These are phyloP conservation scores for Carassius auratus DNA, from an alignment of 2,113 vertebrate genomes.

Conservation along the genomic window DNA sequence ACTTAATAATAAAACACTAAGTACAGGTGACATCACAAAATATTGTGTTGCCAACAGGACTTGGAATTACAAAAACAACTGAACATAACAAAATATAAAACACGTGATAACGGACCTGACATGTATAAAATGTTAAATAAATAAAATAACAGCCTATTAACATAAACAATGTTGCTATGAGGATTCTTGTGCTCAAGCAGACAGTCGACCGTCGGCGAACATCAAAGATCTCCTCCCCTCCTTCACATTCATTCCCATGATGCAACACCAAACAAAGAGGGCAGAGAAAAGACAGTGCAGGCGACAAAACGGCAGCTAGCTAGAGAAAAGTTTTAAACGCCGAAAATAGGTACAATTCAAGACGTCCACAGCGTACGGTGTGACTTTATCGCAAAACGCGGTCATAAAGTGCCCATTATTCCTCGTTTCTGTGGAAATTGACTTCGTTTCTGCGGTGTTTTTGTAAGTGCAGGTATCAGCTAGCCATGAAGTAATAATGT, in stretches of 20 bases:
- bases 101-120: background rate
- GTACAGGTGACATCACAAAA: too few species aligned
- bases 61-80: background rate
- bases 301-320: background rate
- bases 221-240: conserved; percentile 5
- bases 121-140: background rate
- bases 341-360: background rate
- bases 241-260: conserved; percentile 54
- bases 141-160: too few species aligned
- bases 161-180: too few species aligned
- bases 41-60: too few species aligned
- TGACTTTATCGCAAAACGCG: background rate
- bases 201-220: conserved; percentile 1
- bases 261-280: conserved; percentile 65
- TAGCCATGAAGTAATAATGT: conserved; percentile 3
- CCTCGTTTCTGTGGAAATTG: background rate
- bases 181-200: background rate
- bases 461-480: conserved; percentile 4
- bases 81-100: background rate
- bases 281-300: conserved; percentile 28
- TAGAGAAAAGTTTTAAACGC: conserved; percentile 52
- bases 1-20: too few species aligned
- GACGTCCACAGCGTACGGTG: background rate
- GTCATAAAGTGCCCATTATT: conserved; percentile 6
- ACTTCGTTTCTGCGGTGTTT: background rate